Base-by-base conservation (phyloP, 1,140 invertebrate genomes). In the Himalopsyche phryganea region DNA sequence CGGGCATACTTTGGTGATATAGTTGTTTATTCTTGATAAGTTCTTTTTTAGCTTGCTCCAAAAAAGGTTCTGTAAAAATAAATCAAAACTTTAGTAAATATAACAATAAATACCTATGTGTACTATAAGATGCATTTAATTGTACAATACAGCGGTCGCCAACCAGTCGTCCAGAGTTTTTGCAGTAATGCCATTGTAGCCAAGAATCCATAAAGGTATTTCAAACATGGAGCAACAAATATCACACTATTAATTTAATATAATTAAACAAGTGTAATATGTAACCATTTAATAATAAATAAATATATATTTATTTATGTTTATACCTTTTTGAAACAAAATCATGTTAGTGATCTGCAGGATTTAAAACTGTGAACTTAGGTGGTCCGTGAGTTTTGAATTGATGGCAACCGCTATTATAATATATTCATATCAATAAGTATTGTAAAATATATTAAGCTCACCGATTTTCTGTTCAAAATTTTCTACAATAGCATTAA, bases 41-140 rank as follows among this genome's bases (percentile, higher is more conserved):
- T 46, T 45, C 52, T 6, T 45, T 55, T 53, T 46, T 58, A 10
- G 56, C 70, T 56, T 51, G 69, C 40, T 1, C 51, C 58, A 50
- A 65, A 11, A 66, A 66, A 65, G 33, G 67, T 54, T 44, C 67
- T 41, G 9, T 62, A 58, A 54, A 69, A 71, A 38, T 57, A 42
- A 19, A 66, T 18, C 50, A 73, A 61, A 23, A 56, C 50, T 15
- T 66, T 11, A 13, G 66, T 18, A 40, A 40, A 36, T 20, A 17
- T 35, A 36, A 3, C 13, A 15, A n/a, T 50, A n/a, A 15, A 6
- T 38, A 1, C 10, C 6, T 40, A 2, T 13, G 9, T 7, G n/a
- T n/a, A 36, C 2, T 50, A 17, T 11, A 10, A 15, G 4, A 38
- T 18, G 1, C 6, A 13, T 5, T 14, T 40, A n/a, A 40, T 15